Conservation (phyloP, 2,113 vertebrate genomes). For the Phodopus roborovskii region DNA sequence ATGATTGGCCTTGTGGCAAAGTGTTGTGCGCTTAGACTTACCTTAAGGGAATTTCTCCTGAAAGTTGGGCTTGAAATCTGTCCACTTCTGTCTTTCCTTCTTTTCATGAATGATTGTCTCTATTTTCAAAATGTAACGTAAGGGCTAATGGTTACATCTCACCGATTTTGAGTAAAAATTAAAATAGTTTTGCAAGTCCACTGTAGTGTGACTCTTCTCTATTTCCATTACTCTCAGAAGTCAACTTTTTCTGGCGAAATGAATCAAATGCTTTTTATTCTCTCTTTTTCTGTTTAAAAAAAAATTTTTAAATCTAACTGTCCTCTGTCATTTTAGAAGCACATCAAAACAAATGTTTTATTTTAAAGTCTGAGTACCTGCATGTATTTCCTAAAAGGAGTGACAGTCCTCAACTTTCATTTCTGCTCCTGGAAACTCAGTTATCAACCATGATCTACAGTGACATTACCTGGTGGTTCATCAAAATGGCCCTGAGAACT, state of each 20-base stretch:
- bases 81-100: conserved; percentile 13
- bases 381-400: background rate
- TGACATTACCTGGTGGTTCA: background rate
- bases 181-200: conserved; percentile 72
- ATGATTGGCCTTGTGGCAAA: background rate
- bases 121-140: conserved; percentile 66
- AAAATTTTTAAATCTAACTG: background rate
- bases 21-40: conserved; percentile 7
- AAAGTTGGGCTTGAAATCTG: conserved; percentile 45
- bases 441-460: conserved; percentile 37
- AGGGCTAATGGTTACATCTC: conserved; percentile 63
- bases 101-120: conserved; percentile 4
- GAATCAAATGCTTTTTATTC: background rate
- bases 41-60: conserved; percentile 55
- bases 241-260: conserved; percentile 18
- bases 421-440: background rate
- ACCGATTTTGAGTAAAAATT: conserved; percentile 74
- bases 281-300: background rate
- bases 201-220: background rate
- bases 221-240: conserved; percentile 18
- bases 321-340: background rate
- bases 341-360: background rate
- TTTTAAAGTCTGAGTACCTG: background rate
- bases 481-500: conserved; percentile 59
- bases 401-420: background rate